Conservation (phyloP, 2,888 invertebrate species). For the Ganaspis brasiliensis region DNA sequence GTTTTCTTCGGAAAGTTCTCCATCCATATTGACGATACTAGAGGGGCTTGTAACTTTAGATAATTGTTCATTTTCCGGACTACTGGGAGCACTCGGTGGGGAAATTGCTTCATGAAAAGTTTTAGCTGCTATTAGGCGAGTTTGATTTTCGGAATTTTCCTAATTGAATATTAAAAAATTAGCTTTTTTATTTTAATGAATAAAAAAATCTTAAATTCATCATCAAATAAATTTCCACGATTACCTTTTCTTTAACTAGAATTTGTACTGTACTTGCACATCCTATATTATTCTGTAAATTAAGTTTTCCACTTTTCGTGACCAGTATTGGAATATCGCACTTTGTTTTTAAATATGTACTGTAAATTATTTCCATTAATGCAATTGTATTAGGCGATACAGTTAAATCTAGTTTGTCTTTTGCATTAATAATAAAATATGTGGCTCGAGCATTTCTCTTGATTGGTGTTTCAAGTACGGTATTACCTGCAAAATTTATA, state of each 20-base stretch:
- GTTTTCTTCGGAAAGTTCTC: slow-evolving; percentile 82
- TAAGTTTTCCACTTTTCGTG: slow-evolving; percentile 70
- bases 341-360: slow-evolving; percentile 79
- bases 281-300: slow-evolving; percentile 85
- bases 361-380: slow-evolving; percentile 81
- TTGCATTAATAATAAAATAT: slow-evolving; percentile 86
- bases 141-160: slow-evolving; percentile 36
- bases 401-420: slow-evolving; percentile 86
- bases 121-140: slow-evolving; percentile 64
- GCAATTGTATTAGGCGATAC: slow-evolving; percentile 86
- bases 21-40: slow-evolving; percentile 83
- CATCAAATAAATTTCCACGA: slow-evolving; percentile 27
- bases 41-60: slow-evolving; percentile 66
- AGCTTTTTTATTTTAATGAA: too few species aligned
- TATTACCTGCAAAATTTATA: slow-evolving; percentile 58
- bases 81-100: slow-evolving; percentile 68
- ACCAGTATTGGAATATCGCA: slow-evolving; percentile 73
- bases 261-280: slow-evolving; percentile 76
- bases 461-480: slow-evolving; percentile 56
- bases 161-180: slow-evolving; percentile 19
- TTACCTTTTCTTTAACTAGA: slow-evolving; percentile 72
- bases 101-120: slow-evolving; percentile 64
- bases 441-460: slow-evolving; percentile 80
- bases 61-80: slow-evolving; percentile 68
- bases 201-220: slow-evolving; percentile 12